Evolutionary conservation across 2,797 vertebrate species (phyloP).

Genomic region (Pitangus sulphuratus): DNA sequence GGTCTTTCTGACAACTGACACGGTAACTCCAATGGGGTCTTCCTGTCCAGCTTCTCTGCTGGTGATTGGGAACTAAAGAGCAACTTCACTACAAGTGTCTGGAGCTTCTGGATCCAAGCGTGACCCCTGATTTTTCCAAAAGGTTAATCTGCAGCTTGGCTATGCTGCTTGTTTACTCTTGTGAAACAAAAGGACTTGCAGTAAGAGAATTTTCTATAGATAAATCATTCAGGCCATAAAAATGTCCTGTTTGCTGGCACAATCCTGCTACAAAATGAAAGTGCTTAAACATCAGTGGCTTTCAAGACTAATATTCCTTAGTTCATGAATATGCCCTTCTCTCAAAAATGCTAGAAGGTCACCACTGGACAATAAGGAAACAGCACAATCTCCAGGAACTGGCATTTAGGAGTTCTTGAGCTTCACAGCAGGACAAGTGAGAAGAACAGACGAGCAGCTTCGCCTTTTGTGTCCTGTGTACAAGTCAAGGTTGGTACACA

Average conservation of each 20-base stretch:
- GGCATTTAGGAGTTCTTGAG: not conserved
- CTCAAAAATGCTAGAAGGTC: not conserved
- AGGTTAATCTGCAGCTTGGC: not conserved
- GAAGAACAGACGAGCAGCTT: not conserved
- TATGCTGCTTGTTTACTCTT: not conserved
- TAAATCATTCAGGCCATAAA: not conserved
- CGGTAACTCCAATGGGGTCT: rapidly evolving
- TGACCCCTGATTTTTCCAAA: not conserved
- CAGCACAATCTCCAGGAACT: not conserved
- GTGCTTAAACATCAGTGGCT: not conserved
- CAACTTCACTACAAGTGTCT: not conserved
- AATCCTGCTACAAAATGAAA: not conserved
- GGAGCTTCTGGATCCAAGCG: not conserved
- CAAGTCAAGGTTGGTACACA: rapidly evolving
- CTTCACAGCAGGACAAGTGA: not conserved
- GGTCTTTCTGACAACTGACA: not conserved
- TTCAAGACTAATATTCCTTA: not conserved
- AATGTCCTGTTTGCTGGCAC: not conserved
- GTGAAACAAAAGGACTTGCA: not conserved
- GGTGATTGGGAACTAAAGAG: not conserved
- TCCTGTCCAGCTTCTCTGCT: not conserved
- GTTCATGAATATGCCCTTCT: not conserved
- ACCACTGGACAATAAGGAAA: not conserved
- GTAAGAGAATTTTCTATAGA: not conserved
- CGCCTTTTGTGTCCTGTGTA: not conserved